phyloP scores from a whole-genome alignment of 2,113 vertebrate species.

The Euleptes europaea region DNA sequence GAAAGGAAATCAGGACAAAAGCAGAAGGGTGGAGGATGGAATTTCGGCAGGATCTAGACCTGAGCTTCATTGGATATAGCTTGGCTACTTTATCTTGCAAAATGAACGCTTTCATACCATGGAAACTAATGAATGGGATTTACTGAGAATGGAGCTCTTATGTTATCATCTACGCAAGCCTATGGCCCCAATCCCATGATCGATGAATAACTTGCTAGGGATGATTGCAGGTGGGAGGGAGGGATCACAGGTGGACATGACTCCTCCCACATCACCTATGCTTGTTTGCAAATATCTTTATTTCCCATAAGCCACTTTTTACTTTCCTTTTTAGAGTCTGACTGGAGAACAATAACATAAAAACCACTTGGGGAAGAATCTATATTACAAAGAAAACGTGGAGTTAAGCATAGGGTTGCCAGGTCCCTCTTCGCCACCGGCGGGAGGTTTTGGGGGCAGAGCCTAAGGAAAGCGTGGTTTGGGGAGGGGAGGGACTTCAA shows the following conservation, averaged over 20 bases:
- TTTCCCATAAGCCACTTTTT: neutral
- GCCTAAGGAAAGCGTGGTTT: too few species aligned
- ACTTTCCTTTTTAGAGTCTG: neutral
- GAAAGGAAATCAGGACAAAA: neutral
- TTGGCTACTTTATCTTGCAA: conserved; percentile 28
- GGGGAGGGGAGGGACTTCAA: too few species aligned
- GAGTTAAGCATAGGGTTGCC: neutral
- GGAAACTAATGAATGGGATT: neutral
- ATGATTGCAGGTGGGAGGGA: too few species aligned
- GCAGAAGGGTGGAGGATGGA: fast-evolving
- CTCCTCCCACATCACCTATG: neutral
- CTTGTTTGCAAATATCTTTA: too few species aligned
- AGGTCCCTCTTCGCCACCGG: too few species aligned
- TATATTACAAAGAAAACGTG: neutral
- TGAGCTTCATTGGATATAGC: conserved; percentile 5
- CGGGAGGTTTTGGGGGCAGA: too few species aligned
- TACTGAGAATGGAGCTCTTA: neutral
- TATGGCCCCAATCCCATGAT: neutral
- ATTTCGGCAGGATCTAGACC: conserved; percentile 19
- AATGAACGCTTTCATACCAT: neutral
- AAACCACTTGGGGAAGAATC: neutral
- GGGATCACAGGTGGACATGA: neutral
- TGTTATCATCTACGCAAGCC: neutral
- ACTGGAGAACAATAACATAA: too few species aligned
- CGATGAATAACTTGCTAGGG: neutral